Evolutionary conservation across 2,797 vertebrate genomes (phyloP).

Genomic region (Arnoldichthys spilopterus): DNA sequence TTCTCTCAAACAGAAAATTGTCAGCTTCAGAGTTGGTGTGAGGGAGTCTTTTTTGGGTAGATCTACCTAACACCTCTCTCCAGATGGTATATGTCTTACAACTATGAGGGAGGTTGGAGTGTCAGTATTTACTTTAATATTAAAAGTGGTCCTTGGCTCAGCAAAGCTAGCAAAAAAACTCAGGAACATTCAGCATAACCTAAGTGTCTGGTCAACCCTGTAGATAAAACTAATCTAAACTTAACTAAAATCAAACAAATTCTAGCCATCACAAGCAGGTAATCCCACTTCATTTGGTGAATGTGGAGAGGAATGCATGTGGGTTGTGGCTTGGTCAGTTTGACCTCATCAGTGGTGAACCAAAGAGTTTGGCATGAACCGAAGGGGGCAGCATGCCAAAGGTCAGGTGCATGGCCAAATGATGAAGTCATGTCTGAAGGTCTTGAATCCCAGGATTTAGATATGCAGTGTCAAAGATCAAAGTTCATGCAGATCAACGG

Average conservation of each 20-base stretch:
- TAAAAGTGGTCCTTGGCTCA: conserved; percentile 20
- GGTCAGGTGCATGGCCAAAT: conserved; percentile 46
- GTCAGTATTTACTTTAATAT: conserved; percentile 37
- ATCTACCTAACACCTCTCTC: conserved; percentile 7
- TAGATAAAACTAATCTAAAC: conserved; percentile 11
- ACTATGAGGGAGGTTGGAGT: conserved; percentile 22
- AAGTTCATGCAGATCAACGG: conserved; percentile 23
- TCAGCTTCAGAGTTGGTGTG: conserved; percentile 16
- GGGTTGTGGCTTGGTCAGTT: not conserved
- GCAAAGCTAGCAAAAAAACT: not conserved
- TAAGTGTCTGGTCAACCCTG: conserved; percentile 13
- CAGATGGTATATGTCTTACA: conserved; percentile 51
- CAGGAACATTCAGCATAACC: conserved; percentile 18
- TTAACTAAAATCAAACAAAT: conserved; percentile 5
- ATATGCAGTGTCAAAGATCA: conserved; percentile 48
- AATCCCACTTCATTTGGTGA: conserved; percentile 41
- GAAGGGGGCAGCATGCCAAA: conserved; percentile 39
- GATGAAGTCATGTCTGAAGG: conserved; percentile 49
- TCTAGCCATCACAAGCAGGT: conserved; percentile 47
- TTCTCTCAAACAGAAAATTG: conserved; percentile 6
- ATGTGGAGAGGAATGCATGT: conserved; percentile 35
- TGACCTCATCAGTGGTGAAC: conserved; percentile 33
- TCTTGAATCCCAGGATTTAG: conserved; percentile 30
- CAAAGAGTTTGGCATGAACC: conserved; percentile 15
- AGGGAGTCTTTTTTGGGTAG: conserved; percentile 15